Evolutionary conservation across 2,888 invertebrate genomes (phyloP), one percentile per base, ranked within the genome.

Genomic region (Eupithecia subumbrata): DNA sequence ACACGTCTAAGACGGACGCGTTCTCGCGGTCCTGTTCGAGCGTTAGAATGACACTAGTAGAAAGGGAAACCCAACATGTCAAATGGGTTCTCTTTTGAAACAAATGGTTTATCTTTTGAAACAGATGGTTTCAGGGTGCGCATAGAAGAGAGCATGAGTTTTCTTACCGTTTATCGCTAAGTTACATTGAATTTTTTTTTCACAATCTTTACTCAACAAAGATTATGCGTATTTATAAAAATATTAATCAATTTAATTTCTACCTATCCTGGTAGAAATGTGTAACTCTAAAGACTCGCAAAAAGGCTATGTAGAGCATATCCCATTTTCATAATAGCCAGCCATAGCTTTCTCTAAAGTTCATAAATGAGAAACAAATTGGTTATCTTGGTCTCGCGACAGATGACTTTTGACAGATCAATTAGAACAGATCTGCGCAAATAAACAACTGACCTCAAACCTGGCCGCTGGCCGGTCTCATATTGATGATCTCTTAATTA

Each of bases 391-490:
- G 7, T 22, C 22, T 25, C 79, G 77, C 81, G 81, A 84, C 83
- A 86, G 86, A 89, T 89, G 86, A 85, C 82, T 89, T 92, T 89
- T 89, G 92, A 91, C 91, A 91, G 88, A 84, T 84, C 86, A 89
- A 91, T 92, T 89, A 90, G 82, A 84, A 83, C 72, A 79, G 79
- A 83, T 76, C 79, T 76, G 75, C 74, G 85, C 84, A 81, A 87
- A 84, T 83, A 76, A 56, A 69, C 73, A 64, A 30, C 43, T n/a
- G 80, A 81, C 87, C 79, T 79, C 75, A 69, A 82, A 85, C 82
- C 66, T 16, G 69, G 56, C 68, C 66, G 30, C 2, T 30, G 30
- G n/a, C n/a, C n/a, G 37, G 73, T 73, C 67, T 75, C 64, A 81
- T 75, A 83, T 80, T 81, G 78, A 82, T 80, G 79, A 76, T 77